Evolutionary conservation across 2,888 invertebrate species (phyloP).

Genomic region (Cosmia pyralina): DNA sequence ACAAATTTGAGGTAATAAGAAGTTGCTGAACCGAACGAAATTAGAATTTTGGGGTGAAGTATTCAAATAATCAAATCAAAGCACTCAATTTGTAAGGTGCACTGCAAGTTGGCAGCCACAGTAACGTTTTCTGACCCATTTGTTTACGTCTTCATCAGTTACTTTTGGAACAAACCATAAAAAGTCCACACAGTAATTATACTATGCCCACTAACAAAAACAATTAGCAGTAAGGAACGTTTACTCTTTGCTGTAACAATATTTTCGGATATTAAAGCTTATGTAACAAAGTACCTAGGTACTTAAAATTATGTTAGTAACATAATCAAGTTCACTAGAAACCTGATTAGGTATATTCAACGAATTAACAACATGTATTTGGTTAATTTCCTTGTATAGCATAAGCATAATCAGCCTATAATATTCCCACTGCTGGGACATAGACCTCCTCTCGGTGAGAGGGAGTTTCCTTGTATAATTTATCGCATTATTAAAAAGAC

Average conservation of each 20-base stretch:
- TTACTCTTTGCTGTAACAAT: background rate
- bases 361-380: slow-evolving; percentile 35
- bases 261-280: slow-evolving; percentile 49
- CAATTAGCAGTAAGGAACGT: background rate
- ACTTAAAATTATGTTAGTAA: slow-evolving; percentile 2
- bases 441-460: too few relatives aligned
- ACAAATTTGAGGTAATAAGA: too few relatives aligned
- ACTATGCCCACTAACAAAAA: background rate
- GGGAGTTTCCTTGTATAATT: slow-evolving; percentile 53
- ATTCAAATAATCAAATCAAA: background rate
- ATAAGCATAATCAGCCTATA: too few relatives aligned
- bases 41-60: background rate
- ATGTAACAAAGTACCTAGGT: background rate
- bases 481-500: slow-evolving; percentile 19
- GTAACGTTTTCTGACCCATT: background rate
- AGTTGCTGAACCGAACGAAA: too few relatives aligned
- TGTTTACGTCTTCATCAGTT: background rate
- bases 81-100: background rate
- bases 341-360: slow-evolving; percentile 10
- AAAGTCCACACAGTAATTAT: background rate
- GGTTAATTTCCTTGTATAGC: slow-evolving; percentile 46
- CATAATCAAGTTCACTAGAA: slow-evolving; percentile 10
- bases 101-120: background rate
- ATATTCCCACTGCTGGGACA: too few relatives aligned
- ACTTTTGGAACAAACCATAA: background rate